Evolutionary conservation across 2,797 vertebrate species (phyloP), one percentile per base, ranked within the genome.

Genomic region (Hephaestus fuliginosus): DNA sequence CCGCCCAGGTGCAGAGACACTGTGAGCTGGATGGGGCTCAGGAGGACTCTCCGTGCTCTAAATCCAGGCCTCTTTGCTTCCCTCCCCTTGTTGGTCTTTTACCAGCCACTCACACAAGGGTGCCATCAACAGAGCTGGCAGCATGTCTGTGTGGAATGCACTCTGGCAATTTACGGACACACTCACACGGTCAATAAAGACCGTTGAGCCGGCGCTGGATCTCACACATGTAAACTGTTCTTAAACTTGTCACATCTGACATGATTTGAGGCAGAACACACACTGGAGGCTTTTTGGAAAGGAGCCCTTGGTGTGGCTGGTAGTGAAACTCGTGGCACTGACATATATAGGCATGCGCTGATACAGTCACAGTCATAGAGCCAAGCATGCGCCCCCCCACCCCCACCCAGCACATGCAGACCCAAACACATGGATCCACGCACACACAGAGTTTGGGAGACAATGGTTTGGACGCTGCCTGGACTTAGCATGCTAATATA

Each of bases 131-230:
- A 89, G 74, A 87, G 86, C 85, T 88, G 88, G 81, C 87, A 87
- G 82, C 91, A 90, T 18, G 87, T 92, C 89, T 67, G 78, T 92
- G 87, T 89, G 90, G 93, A 95, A 95, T 93, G 93, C 83, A 82
- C 81, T 76, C 25, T 28, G 65, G 76, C 82, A 88, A 93, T 93
- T 93, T 93, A 91, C 74, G 64, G 74, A 92, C 85, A 88, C 80
- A 86, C 88, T 88, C 88, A 72, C 85, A 78, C 9, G 76, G 81
- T 88, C 88, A 91, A 89, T 87, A 91, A 82, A 88, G 67, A 75
- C 80, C 41, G 88, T 30, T 17, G 80, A 88, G 77, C 65, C 86
- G 65, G 82, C 33, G 48, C 85, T 79, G 73, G 70, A 80, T 72
- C 78, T 63, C 70, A 49, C 81, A 84, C 81, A 73, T 82, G 84